phyloP scores from a whole-genome alignment of 2,113 vertebrate genomes.

The Chrysemys picta region DNA sequence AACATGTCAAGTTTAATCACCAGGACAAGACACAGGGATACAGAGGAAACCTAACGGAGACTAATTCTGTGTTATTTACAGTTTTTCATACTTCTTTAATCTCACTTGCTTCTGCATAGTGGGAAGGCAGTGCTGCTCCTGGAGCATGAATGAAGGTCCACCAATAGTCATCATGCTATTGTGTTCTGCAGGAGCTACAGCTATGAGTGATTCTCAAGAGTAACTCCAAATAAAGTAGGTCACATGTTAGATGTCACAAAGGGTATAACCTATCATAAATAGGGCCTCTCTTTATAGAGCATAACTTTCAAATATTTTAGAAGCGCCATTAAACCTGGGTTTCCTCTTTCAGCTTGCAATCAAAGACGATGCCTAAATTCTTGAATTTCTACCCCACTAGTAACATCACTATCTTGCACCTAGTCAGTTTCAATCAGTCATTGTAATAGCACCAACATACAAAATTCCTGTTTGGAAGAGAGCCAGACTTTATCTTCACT shows the following conservation, averaged over 20 bases:
- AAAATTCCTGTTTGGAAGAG: not conserved
- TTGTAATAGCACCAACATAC: not conserved
- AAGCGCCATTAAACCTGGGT: not conserved
- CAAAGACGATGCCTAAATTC: not conserved
- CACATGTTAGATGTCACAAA: not conserved
- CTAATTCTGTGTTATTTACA: not conserved
- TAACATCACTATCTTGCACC: not conserved
- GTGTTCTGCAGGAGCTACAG: not conserved
- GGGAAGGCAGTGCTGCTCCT: not conserved
- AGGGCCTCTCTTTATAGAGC: not conserved
- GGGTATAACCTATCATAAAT: not conserved
- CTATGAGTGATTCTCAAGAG: not conserved
- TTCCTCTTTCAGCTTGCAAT: not conserved
- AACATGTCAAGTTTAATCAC: not conserved
- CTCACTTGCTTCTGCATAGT: not conserved
- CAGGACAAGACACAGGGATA: accelerated
- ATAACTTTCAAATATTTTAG: not conserved
- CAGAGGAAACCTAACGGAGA: not conserved
- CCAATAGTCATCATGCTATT: not conserved
- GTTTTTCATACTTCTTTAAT: not conserved
- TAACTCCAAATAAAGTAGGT: not conserved
- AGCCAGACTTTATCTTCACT: not conserved
- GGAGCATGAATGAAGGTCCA: not conserved
- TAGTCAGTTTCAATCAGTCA: not conserved
- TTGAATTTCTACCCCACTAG: not conserved